Evolutionary conservation across 2,888 invertebrate genomes (phyloP).

Genomic region (Troides aeacus): DNA sequence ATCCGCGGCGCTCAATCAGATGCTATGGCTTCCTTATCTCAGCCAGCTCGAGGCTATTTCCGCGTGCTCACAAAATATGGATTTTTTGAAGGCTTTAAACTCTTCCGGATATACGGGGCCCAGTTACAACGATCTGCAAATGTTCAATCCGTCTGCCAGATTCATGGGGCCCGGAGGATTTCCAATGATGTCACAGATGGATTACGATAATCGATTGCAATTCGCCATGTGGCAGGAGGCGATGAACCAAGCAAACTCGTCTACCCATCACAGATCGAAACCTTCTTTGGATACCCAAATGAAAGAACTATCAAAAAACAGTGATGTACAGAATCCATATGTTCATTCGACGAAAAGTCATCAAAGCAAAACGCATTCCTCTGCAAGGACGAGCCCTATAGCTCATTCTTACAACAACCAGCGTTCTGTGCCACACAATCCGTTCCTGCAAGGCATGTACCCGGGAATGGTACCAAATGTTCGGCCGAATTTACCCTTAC

Average conservation of each 20-base stretch:
- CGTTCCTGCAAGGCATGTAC: slow-evolving; percentile 65
- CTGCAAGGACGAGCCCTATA: slow-evolving; percentile 76
- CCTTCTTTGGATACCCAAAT: slow-evolving; percentile 52
- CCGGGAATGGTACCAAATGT: slow-evolving; percentile 63
- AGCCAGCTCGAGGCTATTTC: slow-evolving; percentile 82
- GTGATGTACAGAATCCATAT: slow-evolving; percentile 68
- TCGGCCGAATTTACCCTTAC: slow-evolving; percentile 59
- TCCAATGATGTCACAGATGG: slow-evolving; percentile 69
- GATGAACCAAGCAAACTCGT: slow-evolving; percentile 76
- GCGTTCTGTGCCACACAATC: slow-evolving; percentile 56
- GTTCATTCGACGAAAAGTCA: slow-evolving; percentile 70
- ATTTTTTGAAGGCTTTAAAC: slow-evolving; percentile 80
- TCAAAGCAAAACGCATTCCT: slow-evolving; percentile 62
- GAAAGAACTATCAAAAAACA: slow-evolving; percentile 62
- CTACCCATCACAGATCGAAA: slow-evolving; percentile 60
- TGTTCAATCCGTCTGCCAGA: slow-evolving; percentile 67
- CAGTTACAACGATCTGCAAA: slow-evolving; percentile 75
- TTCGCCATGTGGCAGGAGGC: slow-evolving; percentile 86
- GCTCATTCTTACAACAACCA: slow-evolving; percentile 66
- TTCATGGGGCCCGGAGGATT: slow-evolving; percentile 69
- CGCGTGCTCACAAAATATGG: slow-evolving; percentile 78
- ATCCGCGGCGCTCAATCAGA: slow-evolving; percentile 84
- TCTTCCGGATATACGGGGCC: slow-evolving; percentile 71
- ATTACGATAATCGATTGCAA: slow-evolving; percentile 79
- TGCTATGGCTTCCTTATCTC: slow-evolving; percentile 87